Percentiles rank a stretch among this genome's conserved stretches.
Conservation (phyloP, 1,140 invertebrate species). For the Drosophila pandora region DNA sequence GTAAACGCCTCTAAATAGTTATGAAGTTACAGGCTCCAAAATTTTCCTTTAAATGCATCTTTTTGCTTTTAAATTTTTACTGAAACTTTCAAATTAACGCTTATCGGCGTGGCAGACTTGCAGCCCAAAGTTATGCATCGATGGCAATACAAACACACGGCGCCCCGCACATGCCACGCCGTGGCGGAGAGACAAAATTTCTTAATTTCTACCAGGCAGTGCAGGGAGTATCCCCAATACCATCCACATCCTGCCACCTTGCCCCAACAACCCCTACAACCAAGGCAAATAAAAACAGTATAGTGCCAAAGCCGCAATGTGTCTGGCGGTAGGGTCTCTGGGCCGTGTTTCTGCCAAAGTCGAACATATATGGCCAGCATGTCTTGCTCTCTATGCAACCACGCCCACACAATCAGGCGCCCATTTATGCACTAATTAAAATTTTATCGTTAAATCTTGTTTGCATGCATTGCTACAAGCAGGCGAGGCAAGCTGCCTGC, state of each 20-base stretch:
- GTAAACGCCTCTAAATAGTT: neutral
- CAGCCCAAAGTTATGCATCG: constrained; percentile 36
- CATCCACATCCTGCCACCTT: neutral
- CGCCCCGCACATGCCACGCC: constrained; percentile 1
- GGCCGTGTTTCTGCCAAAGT: constrained; percentile 16
- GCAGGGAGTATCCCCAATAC: neutral
- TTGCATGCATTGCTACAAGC: constrained; percentile 79
- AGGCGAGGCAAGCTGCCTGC: constrained; percentile 51
- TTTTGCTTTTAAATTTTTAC: neutral
- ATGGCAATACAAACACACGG: constrained; percentile 36
- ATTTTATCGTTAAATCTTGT: constrained; percentile 83
- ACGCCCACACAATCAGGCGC: constrained; percentile 80
- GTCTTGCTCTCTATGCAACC: constrained; percentile 52
- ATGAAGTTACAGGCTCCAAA: neutral
- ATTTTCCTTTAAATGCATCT: neutral
- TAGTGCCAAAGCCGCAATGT: constrained; percentile 74
- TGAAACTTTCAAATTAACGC: constrained; percentile 44
- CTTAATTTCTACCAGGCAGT: constrained; percentile 44
- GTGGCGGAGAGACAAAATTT: constrained; percentile 48
- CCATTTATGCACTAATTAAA: constrained; percentile 83
- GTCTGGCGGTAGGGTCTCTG: constrained; percentile 31
- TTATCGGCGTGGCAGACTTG: constrained; percentile 32
- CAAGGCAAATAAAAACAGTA: constrained; percentile 71
- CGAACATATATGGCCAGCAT: constrained; percentile 39
- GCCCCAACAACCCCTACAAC: neutral